A percentile compares a stretch with the other conserved stretches of the same genome.
These are phyloP conservation scores for Aleiodes testaceus DNA, from an alignment of 2,888 invertebrate species.

Conservation along the genomic window DNA sequence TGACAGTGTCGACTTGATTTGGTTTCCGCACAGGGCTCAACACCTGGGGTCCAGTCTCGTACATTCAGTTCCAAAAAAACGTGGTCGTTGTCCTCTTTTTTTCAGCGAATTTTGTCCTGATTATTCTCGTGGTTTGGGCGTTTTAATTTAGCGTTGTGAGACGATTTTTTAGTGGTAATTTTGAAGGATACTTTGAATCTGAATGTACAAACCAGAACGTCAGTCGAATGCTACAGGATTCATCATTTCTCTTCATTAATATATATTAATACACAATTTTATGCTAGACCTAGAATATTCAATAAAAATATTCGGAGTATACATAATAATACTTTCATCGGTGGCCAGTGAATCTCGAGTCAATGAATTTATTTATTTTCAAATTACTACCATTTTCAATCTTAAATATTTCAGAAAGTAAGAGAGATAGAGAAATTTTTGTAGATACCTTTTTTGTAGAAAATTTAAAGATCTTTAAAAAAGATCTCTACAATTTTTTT, in stretches of 20 bases:
- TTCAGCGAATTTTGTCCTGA: not conserved
- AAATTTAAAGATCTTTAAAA: too few relatives aligned
- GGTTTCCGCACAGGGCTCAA: conserved; percentile 74
- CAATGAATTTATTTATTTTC: conserved; percentile 35
- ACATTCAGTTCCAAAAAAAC: conserved; percentile 67
- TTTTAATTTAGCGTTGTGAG: not conserved
- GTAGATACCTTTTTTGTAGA: not conserved
- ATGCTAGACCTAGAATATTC: conserved; percentile 67
- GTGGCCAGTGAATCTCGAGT: conserved; percentile 66
- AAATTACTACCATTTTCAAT: not conserved
- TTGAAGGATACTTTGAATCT: conserved; percentile 60
- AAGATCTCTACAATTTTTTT: too few relatives aligned
- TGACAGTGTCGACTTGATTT: conserved; percentile 74
- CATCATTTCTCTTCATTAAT: conserved; percentile 45
- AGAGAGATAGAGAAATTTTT: not conserved
- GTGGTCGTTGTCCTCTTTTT: conserved; percentile 35
- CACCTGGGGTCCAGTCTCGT: conserved; percentile 73
- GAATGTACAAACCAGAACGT: conserved; percentile 71
- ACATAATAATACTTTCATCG: conserved; percentile 51
- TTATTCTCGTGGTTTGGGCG: not conserved
- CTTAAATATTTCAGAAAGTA: too few relatives aligned
- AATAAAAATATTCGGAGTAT: conserved; percentile 61
- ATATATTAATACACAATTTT: conserved; percentile 60
- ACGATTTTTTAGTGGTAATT: not conserved
- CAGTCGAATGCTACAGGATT: conserved; percentile 67